These are phyloP conservation scores for Macropus fuliginosus DNA, from an alignment of 2,797 vertebrate species.

Conservation along the genomic window DNA sequence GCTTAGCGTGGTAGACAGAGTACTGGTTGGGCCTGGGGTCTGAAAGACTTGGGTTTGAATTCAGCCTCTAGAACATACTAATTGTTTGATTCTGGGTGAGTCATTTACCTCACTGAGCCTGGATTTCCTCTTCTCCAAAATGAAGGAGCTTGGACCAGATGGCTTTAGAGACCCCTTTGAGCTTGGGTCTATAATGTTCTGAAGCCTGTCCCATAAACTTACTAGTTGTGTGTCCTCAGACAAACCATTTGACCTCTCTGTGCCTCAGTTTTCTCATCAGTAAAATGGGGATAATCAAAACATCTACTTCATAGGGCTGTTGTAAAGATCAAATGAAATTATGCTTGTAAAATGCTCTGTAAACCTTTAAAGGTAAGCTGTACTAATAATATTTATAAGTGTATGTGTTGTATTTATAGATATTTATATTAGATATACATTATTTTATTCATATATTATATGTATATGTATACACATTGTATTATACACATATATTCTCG, in stretches of 20 bases:
- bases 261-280: neutral
- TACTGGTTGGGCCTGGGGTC: neutral
- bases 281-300: neutral
- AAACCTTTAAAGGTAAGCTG: neutral
- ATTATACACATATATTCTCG: neutral
- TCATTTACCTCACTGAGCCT: neutral
- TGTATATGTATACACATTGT: neutral
- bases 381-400: neutral
- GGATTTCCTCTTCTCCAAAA: neutral
- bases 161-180: constrained; percentile 37
- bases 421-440: neutral
- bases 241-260: neutral
- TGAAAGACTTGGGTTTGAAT: neutral
- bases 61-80: neutral
- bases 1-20: neutral
- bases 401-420: neutral
- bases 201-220: neutral
- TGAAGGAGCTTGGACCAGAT: neutral
- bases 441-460: neutral
- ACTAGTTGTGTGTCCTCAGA: neutral
- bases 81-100: neutral
- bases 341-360: neutral
- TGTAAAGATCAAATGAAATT: neutral
- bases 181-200: neutral
- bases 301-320: neutral